phyloP scores from a whole-genome alignment of 1,140 invertebrate species.

The Calephelis nemesis region DNA sequence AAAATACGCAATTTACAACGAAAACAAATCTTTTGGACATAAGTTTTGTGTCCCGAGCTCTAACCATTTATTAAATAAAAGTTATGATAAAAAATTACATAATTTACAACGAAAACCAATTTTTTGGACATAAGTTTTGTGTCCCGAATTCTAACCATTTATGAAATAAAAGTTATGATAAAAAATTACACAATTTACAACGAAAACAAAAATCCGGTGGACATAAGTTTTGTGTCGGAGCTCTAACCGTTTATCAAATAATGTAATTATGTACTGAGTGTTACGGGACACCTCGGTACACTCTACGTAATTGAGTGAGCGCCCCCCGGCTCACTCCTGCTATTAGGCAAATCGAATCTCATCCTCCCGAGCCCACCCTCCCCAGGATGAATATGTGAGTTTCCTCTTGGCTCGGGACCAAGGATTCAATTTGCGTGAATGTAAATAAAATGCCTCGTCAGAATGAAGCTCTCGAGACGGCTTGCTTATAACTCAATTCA shows the following conservation, averaged over 20 bases:
- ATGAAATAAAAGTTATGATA: no score
- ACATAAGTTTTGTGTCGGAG: constrained; percentile 17
- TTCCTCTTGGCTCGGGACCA: constrained; percentile 59
- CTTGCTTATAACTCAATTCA: constrained; percentile 38
- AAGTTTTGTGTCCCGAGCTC: constrained; percentile 24
- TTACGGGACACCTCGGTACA: constrained; percentile 70
- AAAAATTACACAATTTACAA: neutral
- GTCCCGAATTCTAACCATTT: no score
- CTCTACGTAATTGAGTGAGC: constrained; percentile 73
- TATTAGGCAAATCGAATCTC: constrained; percentile 78
- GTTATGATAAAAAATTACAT: no score
- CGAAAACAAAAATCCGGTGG: constrained; percentile 22
- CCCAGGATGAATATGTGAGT: constrained; percentile 54
- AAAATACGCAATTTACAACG: neutral
- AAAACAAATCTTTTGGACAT: constrained; percentile 20
- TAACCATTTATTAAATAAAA: constrained; percentile 71
- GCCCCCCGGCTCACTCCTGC: constrained; percentile 53
- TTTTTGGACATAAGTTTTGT: no score
- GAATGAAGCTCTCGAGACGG: constrained; percentile 27
- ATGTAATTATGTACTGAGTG: constrained; percentile 73
- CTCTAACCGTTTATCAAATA: constrained; percentile 70
- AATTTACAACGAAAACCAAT: no score
- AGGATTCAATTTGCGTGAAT: constrained; percentile 71
- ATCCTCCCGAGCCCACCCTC: constrained; percentile 34
- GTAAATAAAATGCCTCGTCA: constrained; percentile 66